These are phyloP conservation scores for Eurystomus glaucurus DNA, from an alignment of 2,797 vertebrate species.

Conservation along the genomic window DNA sequence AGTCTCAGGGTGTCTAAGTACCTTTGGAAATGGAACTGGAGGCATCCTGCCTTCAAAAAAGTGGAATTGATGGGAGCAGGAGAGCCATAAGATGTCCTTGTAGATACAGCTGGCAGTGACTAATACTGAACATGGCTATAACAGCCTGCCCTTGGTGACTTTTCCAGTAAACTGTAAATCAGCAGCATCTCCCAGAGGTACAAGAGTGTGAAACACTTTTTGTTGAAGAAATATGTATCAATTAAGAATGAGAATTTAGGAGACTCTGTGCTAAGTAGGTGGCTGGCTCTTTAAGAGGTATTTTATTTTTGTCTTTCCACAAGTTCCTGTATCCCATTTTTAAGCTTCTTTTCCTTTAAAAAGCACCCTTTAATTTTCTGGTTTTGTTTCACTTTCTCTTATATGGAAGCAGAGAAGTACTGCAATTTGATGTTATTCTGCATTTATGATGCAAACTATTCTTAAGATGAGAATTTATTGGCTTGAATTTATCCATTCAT, in stretches of 20 bases:
- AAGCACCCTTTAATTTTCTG: not conserved
- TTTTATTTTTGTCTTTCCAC: not conserved
- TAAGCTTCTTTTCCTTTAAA: not conserved
- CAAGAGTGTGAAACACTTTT: not conserved
- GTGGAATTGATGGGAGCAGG: not conserved
- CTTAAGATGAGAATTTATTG: not conserved
- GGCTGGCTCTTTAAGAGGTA: not conserved
- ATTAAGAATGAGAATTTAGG: not conserved
- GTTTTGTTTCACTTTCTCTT: not conserved
- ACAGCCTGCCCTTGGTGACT: not conserved
- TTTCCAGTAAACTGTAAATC: not conserved
- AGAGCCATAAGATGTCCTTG: not conserved
- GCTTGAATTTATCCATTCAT: not conserved
- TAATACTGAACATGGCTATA: not conserved
- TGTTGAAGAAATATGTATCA: not conserved
- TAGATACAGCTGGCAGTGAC: not conserved
- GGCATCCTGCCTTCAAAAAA: not conserved
- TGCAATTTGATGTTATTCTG: constrained; percentile 1
- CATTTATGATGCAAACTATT: not conserved
- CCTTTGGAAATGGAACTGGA: not conserved
- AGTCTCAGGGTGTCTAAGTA: not conserved
- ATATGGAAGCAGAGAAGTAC: not conserved
- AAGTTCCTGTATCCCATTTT: not conserved
- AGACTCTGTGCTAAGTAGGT: not conserved
- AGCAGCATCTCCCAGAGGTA: not conserved